Conservation (phyloP, 2,888 invertebrate species). For the Alentia gelatinosa region DNA sequence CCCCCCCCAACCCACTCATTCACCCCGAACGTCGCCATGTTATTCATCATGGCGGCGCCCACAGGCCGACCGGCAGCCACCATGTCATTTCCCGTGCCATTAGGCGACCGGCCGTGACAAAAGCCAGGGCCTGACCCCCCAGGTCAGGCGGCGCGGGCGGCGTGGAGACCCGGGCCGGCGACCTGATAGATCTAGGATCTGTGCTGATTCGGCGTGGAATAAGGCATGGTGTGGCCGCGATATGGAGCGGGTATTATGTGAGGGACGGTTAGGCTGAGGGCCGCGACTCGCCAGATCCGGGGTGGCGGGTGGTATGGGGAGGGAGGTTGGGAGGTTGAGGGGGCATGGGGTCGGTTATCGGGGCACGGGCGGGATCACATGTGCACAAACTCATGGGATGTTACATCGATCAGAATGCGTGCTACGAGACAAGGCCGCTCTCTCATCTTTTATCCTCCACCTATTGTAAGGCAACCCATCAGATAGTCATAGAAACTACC, state of each 20-base stretch:
- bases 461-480: too few relatives aligned
- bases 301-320: not conserved
- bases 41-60: constrained; percentile 1
- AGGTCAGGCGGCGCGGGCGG: not conserved
- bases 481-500: too few relatives aligned
- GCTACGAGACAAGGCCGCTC: not conserved
- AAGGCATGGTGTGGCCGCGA: not conserved
- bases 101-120: constrained; percentile 11
- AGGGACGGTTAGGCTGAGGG: not conserved
- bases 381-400: constrained; percentile 10
- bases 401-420: not conserved
- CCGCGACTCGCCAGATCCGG: not conserved
- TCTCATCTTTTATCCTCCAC: not conserved
- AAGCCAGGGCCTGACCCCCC: constrained; percentile 17
- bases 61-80: not conserved
- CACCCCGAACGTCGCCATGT: not conserved
- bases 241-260: not conserved
- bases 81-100: constrained; percentile 33
- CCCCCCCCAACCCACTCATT: too few relatives aligned
- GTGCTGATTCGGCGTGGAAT: not conserved
- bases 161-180: not conserved
- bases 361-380: constrained; percentile 5
- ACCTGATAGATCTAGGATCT: not conserved
- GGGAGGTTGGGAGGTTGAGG: not conserved
- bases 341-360: not conserved